Conservation (phyloP, 2,888 invertebrate species). For the Drosophila macrospina region DNA sequence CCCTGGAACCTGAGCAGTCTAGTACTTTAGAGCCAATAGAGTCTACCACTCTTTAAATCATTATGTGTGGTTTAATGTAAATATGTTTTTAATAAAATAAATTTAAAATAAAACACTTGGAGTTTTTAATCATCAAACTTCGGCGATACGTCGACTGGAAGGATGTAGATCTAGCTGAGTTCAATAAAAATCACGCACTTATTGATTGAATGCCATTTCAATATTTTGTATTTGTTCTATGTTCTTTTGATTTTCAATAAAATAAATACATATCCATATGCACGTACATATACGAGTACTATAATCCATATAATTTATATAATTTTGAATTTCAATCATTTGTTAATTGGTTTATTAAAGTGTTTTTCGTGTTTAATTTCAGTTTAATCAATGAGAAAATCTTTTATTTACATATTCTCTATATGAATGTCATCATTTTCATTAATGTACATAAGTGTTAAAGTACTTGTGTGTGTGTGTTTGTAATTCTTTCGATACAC, state of each 20-base stretch:
- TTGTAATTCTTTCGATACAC: slow-evolving; percentile 45
- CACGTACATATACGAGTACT: slow-evolving; percentile 50
- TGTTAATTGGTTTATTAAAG: slow-evolving; percentile 24
- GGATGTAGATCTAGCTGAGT: not conserved
- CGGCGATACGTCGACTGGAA: too few species aligned
- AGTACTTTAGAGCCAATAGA: not conserved
- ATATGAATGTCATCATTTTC: slow-evolving; percentile 30
- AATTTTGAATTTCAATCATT: slow-evolving; percentile 59
- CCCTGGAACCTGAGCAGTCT: not conserved
- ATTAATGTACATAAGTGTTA: slow-evolving; percentile 58
- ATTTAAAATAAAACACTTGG: not conserved
- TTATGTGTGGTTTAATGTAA: not conserved
- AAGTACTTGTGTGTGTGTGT: slow-evolving; percentile 25
- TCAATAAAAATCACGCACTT: slow-evolving; percentile 32
- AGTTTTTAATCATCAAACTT: not conserved
- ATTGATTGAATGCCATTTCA: slow-evolving; percentile 66
- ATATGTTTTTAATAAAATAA: not conserved
- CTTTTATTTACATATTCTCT: slow-evolving; percentile 57
- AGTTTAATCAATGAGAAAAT: slow-evolving; percentile 37
- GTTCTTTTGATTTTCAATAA: slow-evolving; percentile 50
- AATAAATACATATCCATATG: slow-evolving; percentile 62
- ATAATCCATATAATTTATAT: slow-evolving; percentile 48
- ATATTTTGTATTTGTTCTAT: slow-evolving; percentile 61
- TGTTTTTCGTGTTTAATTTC: slow-evolving; percentile 20
- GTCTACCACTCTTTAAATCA: not conserved